These are phyloP conservation scores for Drosophila rubida DNA, from an alignment of 2,888 invertebrate genomes.

Conservation along the genomic window DNA sequence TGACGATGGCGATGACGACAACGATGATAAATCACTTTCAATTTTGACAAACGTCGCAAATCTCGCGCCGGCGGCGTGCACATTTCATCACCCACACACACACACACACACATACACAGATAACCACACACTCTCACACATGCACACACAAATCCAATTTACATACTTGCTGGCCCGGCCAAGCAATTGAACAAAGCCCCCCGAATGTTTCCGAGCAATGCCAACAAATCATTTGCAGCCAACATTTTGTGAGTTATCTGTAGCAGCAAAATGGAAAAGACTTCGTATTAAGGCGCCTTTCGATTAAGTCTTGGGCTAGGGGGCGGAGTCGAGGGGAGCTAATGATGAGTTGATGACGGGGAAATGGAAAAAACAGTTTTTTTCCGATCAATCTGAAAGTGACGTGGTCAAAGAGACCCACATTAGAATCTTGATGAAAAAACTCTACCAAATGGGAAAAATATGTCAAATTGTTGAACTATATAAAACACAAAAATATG, in stretches of 20 bases:
- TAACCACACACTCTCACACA: slow-evolving; percentile 11
- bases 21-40: slow-evolving; percentile 76
- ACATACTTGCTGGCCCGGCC: slow-evolving; percentile 50
- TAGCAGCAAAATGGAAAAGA: slow-evolving; percentile 14
- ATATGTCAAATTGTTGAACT: no score
- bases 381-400: slow-evolving; percentile 18
- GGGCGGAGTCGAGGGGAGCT: not conserved
- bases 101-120: slow-evolving; percentile 10
- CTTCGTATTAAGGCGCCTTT: slow-evolving; percentile 7
- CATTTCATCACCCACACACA: slow-evolving; percentile 54
- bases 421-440: not conserved
- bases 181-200: slow-evolving; percentile 51
- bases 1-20: slow-evolving; percentile 15
- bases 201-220: slow-evolving; percentile 26
- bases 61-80: slow-evolving; percentile 50
- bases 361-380: slow-evolving; percentile 16
- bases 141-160: slow-evolving; percentile 43
- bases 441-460: no score
- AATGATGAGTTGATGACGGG: slow-evolving; percentile 39
- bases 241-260: slow-evolving; percentile 59
- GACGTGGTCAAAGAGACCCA: slow-evolving; percentile 26
- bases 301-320: slow-evolving; percentile 20
- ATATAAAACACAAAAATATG: no score
- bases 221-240: slow-evolving; percentile 63
- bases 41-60: slow-evolving; percentile 78